Conservation (phyloP, 2,888 invertebrate genomes). For the Lasius fuliginosus region DNA sequence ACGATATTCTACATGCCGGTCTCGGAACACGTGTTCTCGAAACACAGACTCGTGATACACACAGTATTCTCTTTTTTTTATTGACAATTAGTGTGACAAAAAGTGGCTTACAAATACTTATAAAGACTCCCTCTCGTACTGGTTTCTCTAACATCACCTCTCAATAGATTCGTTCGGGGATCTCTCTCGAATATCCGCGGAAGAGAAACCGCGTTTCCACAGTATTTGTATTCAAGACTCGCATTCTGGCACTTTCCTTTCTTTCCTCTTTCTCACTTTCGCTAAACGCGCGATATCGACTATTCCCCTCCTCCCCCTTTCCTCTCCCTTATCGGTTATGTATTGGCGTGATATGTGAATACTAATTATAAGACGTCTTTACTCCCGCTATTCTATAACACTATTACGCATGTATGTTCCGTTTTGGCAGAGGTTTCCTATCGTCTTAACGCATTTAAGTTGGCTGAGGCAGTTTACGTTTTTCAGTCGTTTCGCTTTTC, state of each 20-base stretch:
- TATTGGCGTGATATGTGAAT: conserved; percentile 81
- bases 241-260: not conserved
- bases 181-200: conserved; percentile 14
- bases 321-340: conserved; percentile 63
- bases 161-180: conserved; percentile 44
- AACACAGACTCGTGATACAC: conserved; percentile 66
- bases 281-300: conserved; percentile 69
- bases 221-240: conserved; percentile 14
- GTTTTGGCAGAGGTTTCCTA: conserved; percentile 78
- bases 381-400: conserved; percentile 78
- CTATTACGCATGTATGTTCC: conserved; percentile 77
- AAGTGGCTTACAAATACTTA: conserved; percentile 82
- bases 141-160: conserved; percentile 61
- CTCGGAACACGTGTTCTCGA: conserved; percentile 16
- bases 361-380: conserved; percentile 77
- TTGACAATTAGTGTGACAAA: conserved; percentile 84
- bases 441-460: conserved; percentile 68
- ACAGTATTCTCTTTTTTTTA: conserved; percentile 77
- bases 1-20: not conserved
- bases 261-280: conserved; percentile 23
- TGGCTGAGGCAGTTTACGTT: conserved; percentile 80
- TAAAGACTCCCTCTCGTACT: conserved; percentile 59
- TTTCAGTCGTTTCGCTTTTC: conserved; percentile 66
- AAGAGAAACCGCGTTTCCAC: conserved; percentile 2
- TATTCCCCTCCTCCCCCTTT: conserved; percentile 66